These are phyloP conservation scores for Ophioninae sp. DNA, from an alignment of 2,888 invertebrate genomes.

Conservation along the genomic window DNA sequence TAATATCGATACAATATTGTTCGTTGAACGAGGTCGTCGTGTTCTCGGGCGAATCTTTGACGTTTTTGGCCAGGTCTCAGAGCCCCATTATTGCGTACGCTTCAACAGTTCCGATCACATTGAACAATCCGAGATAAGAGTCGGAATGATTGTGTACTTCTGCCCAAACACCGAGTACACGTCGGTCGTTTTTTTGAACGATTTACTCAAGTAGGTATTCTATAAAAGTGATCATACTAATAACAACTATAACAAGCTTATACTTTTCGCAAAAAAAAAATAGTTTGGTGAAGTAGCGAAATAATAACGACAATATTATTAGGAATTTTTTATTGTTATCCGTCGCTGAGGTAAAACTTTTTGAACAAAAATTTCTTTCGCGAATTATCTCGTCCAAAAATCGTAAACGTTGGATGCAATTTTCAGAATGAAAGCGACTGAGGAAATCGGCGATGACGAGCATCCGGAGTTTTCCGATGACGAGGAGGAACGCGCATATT, in stretches of 20 bases:
- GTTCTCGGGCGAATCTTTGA: constrained; percentile 93
- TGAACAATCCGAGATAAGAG: constrained; percentile 84
- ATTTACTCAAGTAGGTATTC: constrained; percentile 86
- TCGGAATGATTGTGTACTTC: constrained; percentile 90
- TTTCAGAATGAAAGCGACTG: constrained; percentile 89
- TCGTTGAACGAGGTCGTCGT: constrained; percentile 89
- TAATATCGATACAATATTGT: constrained; percentile 93
- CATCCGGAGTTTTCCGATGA: constrained; percentile 96
- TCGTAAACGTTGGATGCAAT: not conserved
- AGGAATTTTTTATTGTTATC: not conserved
- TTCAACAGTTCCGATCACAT: constrained; percentile 93
- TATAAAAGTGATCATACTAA: not conserved
- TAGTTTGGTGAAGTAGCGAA: not conserved
- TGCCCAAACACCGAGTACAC: constrained; percentile 91
- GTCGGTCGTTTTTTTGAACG: constrained; percentile 88
- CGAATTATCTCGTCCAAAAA: not conserved
- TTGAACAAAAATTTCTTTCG: not conserved
- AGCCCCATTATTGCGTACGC: constrained; percentile 94
- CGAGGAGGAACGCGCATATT: constrained; percentile 87
- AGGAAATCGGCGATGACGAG: constrained; percentile 95
- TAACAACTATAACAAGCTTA: not conserved
- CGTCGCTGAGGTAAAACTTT: not conserved
- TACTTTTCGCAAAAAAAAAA: too few species aligned
- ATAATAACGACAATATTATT: not conserved
- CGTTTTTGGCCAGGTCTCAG: constrained; percentile 93